phyloP scores from a whole-genome alignment of 1,140 invertebrate genomes.

The Trichonephila inaurata region DNA sequence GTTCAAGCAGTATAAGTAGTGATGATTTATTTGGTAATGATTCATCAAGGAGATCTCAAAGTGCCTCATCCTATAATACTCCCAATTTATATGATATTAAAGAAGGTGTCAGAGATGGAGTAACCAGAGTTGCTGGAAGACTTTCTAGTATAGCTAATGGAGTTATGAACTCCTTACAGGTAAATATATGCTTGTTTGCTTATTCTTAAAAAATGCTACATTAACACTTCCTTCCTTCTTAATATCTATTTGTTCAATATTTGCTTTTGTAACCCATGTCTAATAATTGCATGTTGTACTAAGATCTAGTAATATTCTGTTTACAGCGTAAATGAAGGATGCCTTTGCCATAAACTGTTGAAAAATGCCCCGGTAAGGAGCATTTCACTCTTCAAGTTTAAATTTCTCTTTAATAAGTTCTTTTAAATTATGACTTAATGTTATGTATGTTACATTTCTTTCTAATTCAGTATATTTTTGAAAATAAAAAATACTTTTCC shows the following conservation, averaged over 20 bases:
- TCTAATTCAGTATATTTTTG: no score
- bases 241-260: not conserved
- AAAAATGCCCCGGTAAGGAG: conserved; percentile 70
- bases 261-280: not conserved
- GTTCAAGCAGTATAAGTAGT: conserved; percentile 95
- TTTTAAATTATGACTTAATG: not conserved
- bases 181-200: not conserved
- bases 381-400: conserved; percentile 16
- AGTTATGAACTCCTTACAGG: conserved; percentile 85
- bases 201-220: not conserved
- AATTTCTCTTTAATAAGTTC: not conserved
- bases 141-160: conserved; percentile 96
- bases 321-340: conserved; percentile 71
- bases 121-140: conserved; percentile 96
- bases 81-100: conserved; percentile 96
- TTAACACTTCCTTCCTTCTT: conserved; percentile 14
- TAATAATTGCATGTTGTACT: conserved; percentile 56
- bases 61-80: conserved; percentile 81
- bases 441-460: no score
- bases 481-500: no score
- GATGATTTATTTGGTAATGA: conserved; percentile 94
- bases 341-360: conserved; percentile 4
- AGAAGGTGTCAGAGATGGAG: conserved; percentile 97
- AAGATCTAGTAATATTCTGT: conserved; percentile 46
- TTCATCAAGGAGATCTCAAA: conserved; percentile 36